phyloP scores from a whole-genome alignment of 2,113 vertebrate genomes.

The Lonchura striata region DNA sequence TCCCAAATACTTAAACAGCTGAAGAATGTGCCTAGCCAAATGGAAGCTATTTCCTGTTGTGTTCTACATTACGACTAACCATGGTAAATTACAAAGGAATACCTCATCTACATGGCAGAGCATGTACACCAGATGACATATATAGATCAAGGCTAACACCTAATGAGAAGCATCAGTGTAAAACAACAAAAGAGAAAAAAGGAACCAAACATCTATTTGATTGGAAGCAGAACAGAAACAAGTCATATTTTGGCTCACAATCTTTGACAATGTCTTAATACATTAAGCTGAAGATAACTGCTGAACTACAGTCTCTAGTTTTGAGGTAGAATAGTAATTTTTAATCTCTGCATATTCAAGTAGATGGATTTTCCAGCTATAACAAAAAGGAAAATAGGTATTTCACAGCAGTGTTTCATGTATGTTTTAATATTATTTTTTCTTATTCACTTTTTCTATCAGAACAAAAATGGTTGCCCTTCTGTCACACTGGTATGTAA shows the following conservation, averaged over 20 bases:
- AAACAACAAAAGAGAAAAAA: neutral
- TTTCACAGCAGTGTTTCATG: neutral
- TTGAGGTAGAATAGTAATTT: neutral
- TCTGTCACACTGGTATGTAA: neutral
- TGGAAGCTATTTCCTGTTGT: slow-evolving; percentile 18
- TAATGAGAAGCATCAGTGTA: slow-evolving; percentile 22
- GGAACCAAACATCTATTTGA: neutral
- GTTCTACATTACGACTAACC: neutral
- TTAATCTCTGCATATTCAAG: neutral
- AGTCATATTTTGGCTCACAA: neutral
- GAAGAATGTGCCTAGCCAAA: slow-evolving; percentile 1
- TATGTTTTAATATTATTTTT: neutral
- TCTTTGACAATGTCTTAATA: neutral
- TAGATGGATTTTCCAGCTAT: neutral
- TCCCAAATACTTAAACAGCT: neutral
- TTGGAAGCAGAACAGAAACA: neutral
- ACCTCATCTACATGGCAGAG: neutral
- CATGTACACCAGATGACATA: neutral
- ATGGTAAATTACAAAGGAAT: neutral
- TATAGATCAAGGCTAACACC: neutral
- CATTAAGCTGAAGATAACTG: neutral
- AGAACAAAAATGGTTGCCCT: neutral
- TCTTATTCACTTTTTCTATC: neutral
- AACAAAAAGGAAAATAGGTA: neutral
- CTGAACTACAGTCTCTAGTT: neutral